Evolutionary conservation across 2,888 invertebrate genomes (phyloP).

Genomic region (Eupithecia inturbata): DNA sequence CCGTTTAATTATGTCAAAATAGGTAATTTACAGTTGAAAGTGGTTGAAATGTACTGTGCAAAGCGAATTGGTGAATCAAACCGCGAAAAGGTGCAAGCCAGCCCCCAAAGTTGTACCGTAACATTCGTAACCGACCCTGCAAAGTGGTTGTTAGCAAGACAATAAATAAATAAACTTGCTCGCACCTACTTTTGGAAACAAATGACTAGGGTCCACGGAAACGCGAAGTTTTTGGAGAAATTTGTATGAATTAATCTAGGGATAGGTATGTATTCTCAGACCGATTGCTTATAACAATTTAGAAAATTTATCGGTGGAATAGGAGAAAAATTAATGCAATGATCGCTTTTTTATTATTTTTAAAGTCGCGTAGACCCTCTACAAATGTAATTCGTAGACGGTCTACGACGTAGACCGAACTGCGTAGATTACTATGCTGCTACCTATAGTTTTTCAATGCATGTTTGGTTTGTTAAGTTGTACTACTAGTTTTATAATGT

Average conservation of each 20-base stretch:
- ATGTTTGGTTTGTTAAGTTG: too few species aligned
- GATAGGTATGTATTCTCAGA: not conserved
- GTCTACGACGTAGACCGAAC: too few species aligned
- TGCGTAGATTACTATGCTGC: too few species aligned
- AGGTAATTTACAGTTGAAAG: constrained; percentile 25
- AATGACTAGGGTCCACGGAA: constrained; percentile 30
- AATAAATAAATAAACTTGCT: constrained; percentile 36
- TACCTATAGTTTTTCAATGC: too few species aligned
- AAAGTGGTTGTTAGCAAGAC: constrained; percentile 33
- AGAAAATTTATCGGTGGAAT: not conserved
- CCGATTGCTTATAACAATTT: not conserved
- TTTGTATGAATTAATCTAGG: constrained; percentile 18
- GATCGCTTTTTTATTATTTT: not conserved
- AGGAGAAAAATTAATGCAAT: not conserved
- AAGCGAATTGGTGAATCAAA: constrained; percentile 44
- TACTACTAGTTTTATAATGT: too few species aligned
- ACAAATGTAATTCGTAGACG: not conserved
- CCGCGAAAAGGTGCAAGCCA: constrained; percentile 48
- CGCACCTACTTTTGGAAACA: constrained; percentile 34
- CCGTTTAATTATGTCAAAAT: constrained; percentile 50
- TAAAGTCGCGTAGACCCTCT: not conserved
- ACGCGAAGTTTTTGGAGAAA: constrained; percentile 16
- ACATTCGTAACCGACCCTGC: constrained; percentile 23
- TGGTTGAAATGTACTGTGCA: constrained; percentile 42
- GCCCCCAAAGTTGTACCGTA: constrained; percentile 28